phyloP scores from a whole-genome alignment of 2,888 invertebrate genomes.

The Dryadula phaetusa region DNA sequence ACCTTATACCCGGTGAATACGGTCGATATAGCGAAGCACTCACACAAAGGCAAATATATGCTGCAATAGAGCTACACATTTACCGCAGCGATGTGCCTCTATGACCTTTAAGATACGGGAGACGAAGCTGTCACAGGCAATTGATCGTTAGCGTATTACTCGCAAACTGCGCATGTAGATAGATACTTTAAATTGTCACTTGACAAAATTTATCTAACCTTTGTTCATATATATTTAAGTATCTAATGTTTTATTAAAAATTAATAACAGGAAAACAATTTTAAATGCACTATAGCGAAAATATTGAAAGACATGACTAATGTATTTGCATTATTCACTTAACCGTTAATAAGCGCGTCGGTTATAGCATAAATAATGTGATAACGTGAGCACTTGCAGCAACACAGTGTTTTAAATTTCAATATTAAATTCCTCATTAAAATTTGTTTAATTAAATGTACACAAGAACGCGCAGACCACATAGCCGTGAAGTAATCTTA shows the following conservation, averaged over 20 bases:
- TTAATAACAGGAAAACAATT: constrained; percentile 31
- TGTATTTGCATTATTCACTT: constrained; percentile 29
- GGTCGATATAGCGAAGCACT: constrained; percentile 4
- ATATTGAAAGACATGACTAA: constrained; percentile 17
- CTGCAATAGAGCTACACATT: constrained; percentile 28
- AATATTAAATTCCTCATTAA: constrained; percentile 4
- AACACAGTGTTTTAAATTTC: constrained; percentile 1
- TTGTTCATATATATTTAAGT: neutral
- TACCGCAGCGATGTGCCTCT: constrained; percentile 30
- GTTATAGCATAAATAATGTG: constrained; percentile 11
- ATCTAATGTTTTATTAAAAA: neutral
- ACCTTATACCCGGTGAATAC: constrained; percentile 30
- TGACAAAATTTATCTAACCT: constrained; percentile 3
- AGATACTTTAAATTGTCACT: constrained; percentile 32
- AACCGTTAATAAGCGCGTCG: constrained; percentile 21
- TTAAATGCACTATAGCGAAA: constrained; percentile 21
- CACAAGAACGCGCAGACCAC: neutral
- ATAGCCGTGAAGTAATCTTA: neutral
- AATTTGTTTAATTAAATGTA: neutral
- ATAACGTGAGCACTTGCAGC: constrained; percentile 5
- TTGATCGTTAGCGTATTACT: constrained; percentile 37
- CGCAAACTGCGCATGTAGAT: constrained; percentile 37
- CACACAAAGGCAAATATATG: constrained; percentile 3
- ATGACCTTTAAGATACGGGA: constrained; percentile 42
- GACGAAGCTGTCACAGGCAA: constrained; percentile 42